Percentiles rank a stretch among this genome's conserved stretches.
Evolutionary conservation across 2,797 vertebrate genomes (phyloP).

Genomic region (Labroides dimidiatus): DNA sequence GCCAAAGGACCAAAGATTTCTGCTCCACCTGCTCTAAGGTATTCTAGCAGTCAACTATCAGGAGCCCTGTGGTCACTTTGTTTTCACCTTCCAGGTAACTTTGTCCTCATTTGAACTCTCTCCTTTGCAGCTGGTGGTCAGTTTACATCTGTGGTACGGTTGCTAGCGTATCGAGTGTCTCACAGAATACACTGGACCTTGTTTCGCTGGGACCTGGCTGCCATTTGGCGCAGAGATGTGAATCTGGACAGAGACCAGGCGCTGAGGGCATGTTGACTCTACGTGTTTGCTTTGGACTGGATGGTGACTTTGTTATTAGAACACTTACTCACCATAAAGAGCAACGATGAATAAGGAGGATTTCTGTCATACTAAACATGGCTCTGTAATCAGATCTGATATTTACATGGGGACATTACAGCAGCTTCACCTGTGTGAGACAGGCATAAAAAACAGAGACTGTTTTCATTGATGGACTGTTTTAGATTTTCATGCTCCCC

Average conservation of each 20-base stretch:
- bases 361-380: no score
- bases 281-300: constrained; percentile 40
- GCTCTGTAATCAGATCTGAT: not conserved
- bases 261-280: constrained; percentile 10
- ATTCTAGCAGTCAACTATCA: constrained; percentile 45
- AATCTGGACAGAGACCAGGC: constrained; percentile 24
- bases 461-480: no score
- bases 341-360: not conserved
- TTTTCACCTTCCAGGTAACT: constrained; percentile 20
- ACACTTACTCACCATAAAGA: constrained; percentile 17
- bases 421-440: not conserved
- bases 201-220: constrained; percentile 23
- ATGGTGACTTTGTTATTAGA: constrained; percentile 42
- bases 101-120: constrained; percentile 15
- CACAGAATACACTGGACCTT: constrained; percentile 46
- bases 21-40: not conserved
- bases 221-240: constrained; percentile 33
- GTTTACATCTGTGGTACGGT: constrained; percentile 23
- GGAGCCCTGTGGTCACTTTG: constrained; percentile 26
- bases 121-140: constrained; percentile 1
- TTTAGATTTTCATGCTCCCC: no score
- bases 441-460: constrained; percentile 3
- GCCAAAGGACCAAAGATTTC: constrained; percentile 25
- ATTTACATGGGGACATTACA: not conserved
- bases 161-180: constrained; percentile 33